Conservation (phyloP, 2,797 vertebrate genomes). For the Coregonus sp. region DNA sequence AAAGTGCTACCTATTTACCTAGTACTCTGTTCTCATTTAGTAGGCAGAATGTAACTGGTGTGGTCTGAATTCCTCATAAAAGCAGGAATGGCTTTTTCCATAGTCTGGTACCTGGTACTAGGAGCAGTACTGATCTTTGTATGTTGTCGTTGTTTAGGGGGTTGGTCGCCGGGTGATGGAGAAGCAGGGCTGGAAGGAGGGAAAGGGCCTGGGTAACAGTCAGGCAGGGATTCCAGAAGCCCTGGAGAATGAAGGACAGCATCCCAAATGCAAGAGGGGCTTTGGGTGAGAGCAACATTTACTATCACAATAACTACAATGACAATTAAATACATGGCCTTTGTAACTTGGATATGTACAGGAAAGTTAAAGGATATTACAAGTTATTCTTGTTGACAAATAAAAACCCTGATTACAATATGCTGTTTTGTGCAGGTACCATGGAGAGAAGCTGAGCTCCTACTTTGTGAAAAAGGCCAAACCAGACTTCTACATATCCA, state of each 20-base stretch:
- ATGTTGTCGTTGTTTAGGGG: conserved; percentile 73
- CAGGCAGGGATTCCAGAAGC: conserved; percentile 85
- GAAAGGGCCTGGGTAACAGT: conserved; percentile 86
- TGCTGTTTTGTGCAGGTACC: conserved; percentile 80
- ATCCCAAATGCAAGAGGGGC: conserved; percentile 91
- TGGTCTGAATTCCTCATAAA: no score
- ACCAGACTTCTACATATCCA: conserved; percentile 80
- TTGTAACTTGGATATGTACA: no score
- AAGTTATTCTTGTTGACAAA: not conserved
- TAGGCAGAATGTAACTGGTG: no score
- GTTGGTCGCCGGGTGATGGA: conserved; percentile 93
- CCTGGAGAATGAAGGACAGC: conserved; percentile 88
- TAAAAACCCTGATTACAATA: not conserved
- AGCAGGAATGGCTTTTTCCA: no score
- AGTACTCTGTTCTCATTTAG: no score
- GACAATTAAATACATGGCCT: no score
- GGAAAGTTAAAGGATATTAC: not conserved
- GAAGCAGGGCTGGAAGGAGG: conserved; percentile 93
- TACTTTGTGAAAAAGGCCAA: conserved; percentile 80
- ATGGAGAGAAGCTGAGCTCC: conserved; percentile 86
- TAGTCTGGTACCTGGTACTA: not conserved
- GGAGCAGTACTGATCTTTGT: not conserved
- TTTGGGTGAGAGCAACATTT: conserved; percentile 80
- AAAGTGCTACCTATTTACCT: no score
- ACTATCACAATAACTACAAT: not conserved